phyloP scores from a whole-genome alignment of 2,113 vertebrate species.

The Neotragus pygmaeus region DNA sequence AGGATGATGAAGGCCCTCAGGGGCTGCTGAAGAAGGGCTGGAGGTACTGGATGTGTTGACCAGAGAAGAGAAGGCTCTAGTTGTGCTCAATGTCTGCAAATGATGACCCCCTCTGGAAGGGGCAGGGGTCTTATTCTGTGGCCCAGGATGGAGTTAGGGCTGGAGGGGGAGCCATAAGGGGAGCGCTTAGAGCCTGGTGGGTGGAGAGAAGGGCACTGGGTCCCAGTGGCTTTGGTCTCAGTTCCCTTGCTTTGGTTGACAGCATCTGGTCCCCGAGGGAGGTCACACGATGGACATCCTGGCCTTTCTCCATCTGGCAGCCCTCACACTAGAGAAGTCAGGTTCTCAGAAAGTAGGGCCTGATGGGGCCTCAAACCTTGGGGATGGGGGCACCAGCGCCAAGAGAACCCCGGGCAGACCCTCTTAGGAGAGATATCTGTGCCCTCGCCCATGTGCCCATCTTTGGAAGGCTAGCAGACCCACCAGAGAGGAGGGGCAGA shows the following conservation, averaged over 20 bases:
- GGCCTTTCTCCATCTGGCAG: not conserved
- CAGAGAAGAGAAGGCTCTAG: not conserved
- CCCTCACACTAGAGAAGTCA: not conserved
- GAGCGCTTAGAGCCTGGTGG: not conserved
- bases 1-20: not conserved
- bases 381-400: not conserved
- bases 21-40: not conserved
- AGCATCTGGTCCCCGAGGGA: not conserved
- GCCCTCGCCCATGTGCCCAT: not conserved
- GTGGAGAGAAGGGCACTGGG: not conserved
- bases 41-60: not conserved
- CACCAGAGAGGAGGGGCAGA: not conserved
- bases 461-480: not conserved
- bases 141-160: not conserved
- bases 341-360: not conserved
- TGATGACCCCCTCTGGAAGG: not conserved
- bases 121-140: not conserved
- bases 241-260: not conserved
- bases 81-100: not conserved
- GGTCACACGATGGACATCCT: not conserved
- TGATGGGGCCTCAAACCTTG: not conserved
- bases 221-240: not conserved
- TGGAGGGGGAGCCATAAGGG: not conserved
- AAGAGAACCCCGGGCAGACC: not conserved
- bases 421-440: not conserved